Base-by-base conservation (phyloP, 2,113 vertebrate species). In the Cynocephalus volans region DNA sequence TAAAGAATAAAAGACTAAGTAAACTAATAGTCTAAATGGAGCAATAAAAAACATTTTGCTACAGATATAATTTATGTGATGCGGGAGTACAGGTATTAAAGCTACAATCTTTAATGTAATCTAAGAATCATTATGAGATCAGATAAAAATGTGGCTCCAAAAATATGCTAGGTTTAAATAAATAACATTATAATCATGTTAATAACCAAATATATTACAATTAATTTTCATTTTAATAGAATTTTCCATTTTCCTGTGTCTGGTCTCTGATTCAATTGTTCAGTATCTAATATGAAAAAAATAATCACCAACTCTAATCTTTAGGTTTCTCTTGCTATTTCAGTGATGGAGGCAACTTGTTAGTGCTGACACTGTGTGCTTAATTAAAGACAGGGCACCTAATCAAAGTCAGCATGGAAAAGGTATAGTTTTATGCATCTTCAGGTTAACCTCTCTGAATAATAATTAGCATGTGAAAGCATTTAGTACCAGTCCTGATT, bases 381-480 rank as follows among this genome's bases (percentile, higher is more conserved):
- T 93, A 95, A 93, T 93, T 86, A 86, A 92, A 92, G 41, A 88
- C 60, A 81, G 48, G 11, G 4, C 3, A 48, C 70, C 18, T 84
- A 92, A 94, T 97, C 88, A 90, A 48, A 94, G 48, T 52, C 92
- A 73, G 33, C 31, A 48, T 31, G 8, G 24, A 58, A 88, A 92
- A 92, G 24, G 4, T 45, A 62, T 73, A 48, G 31, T 41, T 88
- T 81, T 86, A 31, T 65, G 26, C 41, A 77, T 56, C 19, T 48
- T 10, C 54, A 65, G 17, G 17, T 88, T 93, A 69, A 86, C 18
- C 5, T 84, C 60, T 92, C 48, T 48, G 54, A 88, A 93, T 88
- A 69, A 36, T 93, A 90, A 97, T 93, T 92, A 95, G 36, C 36
- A 70, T 33, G 19, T 50, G 60, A 90, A 87, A 92, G 14, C 28